These are phyloP conservation scores for Drosophila mimica DNA, from an alignment of 2,888 invertebrate species.

Conservation along the genomic window DNA sequence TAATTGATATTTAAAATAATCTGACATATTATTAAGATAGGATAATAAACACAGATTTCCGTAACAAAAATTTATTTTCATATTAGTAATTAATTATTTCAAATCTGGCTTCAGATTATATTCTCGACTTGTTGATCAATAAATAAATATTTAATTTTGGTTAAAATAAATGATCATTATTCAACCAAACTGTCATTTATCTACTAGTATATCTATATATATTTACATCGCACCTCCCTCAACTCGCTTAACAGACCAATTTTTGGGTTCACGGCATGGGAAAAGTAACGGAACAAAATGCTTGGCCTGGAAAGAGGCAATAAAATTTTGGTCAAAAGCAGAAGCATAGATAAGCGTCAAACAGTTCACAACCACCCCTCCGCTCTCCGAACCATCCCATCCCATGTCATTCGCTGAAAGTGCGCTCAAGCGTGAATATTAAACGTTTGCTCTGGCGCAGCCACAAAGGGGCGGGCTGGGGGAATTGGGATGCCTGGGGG, in stretches of 20 bases:
- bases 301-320: slow-evolving; percentile 79
- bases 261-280: slow-evolving; percentile 25
- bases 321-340: slow-evolving; percentile 78
- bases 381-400: not conserved
- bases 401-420: slow-evolving; percentile 40
- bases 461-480: slow-evolving; percentile 1
- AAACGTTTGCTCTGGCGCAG: slow-evolving; percentile 72
- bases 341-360: slow-evolving; percentile 77
- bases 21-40: not conserved
- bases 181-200: not conserved
- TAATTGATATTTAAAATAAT: too few relatives aligned
- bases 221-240: not conserved
- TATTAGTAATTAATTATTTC: not conserved
- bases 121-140: not conserved
- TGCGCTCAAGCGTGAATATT: slow-evolving; percentile 81
- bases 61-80: not conserved
- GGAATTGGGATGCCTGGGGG: not conserved
- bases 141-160: not conserved
- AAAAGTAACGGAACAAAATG: slow-evolving; percentile 56
- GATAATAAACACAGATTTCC: not conserved
- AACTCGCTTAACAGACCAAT: slow-evolving; percentile 21
- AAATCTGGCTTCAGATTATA: not conserved
- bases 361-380: slow-evolving; percentile 73
- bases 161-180: not conserved
- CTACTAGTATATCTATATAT: slow-evolving; percentile 3